These are phyloP conservation scores for Tetramorium bicarinatum DNA, from an alignment of 2,888 invertebrate species.

Conservation along the genomic window DNA sequence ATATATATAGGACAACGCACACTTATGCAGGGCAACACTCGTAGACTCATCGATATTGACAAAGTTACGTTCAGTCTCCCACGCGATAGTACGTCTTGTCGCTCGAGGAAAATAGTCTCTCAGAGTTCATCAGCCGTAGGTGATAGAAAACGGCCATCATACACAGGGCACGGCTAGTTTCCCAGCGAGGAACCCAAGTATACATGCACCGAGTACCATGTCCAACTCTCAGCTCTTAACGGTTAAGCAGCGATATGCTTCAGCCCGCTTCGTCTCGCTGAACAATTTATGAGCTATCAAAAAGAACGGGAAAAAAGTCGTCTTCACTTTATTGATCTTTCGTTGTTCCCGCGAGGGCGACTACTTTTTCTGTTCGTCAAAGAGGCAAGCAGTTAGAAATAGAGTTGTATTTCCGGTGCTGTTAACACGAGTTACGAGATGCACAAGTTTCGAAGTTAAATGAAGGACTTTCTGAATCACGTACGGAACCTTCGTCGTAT, in stretches of 20 bases:
- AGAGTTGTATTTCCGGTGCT: background rate
- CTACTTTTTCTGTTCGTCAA: background rate
- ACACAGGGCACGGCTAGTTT: constrained; percentile 26
- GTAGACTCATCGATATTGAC: constrained; percentile 49
- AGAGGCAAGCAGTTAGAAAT: background rate
- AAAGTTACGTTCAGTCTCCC: constrained; percentile 48
- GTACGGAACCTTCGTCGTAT: background rate
- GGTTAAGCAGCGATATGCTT: background rate
- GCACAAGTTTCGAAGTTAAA: constrained; percentile 32
- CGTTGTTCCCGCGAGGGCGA: background rate
- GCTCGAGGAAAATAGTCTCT: constrained; percentile 37
- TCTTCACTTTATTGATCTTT: background rate
- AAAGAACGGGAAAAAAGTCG: background rate
- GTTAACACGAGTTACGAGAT: constrained; percentile 5
- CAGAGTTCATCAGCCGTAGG: constrained; percentile 70
- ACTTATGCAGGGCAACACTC: constrained; percentile 29
- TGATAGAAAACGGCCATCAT: constrained; percentile 62
- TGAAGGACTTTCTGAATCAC: background rate
- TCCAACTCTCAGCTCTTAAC: background rate
- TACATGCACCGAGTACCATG: too few species aligned
- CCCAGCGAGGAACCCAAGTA: background rate
- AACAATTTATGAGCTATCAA: constrained; percentile 20
- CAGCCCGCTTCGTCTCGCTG: background rate
- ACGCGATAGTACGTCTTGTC: constrained; percentile 35
- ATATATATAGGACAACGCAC: background rate